These are phyloP conservation scores for Cerastis rubricosa DNA, from an alignment of 2,888 invertebrate genomes.

Conservation along the genomic window DNA sequence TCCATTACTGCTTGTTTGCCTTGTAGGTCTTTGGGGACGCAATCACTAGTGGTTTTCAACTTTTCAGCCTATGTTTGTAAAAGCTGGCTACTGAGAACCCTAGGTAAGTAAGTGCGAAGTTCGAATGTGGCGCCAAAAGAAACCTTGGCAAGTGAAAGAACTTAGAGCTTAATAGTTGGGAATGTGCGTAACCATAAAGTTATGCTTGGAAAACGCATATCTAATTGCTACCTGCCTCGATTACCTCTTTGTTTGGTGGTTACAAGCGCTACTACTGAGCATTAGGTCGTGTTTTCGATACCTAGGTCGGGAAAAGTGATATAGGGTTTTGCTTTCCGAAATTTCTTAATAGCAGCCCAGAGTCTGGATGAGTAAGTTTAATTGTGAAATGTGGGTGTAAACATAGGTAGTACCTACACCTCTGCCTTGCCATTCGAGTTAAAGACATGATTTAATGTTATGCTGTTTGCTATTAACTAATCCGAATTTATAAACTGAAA, in stretches of 20 bases:
- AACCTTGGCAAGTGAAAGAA: neutral
- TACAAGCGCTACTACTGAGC: too few relatives aligned
- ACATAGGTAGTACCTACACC: too few relatives aligned
- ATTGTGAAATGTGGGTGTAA: too few relatives aligned
- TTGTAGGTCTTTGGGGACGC: neutral
- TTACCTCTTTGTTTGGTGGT: neutral
- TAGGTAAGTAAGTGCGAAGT: neutral
- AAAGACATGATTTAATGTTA: too few relatives aligned
- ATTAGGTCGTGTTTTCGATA: neutral
- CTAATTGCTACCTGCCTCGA: neutral
- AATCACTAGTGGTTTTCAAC: neutral
- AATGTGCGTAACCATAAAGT: neutral
- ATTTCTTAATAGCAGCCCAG: neutral
- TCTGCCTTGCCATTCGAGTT: too few relatives aligned
- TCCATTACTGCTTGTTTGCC: neutral
- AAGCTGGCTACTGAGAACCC: neutral
- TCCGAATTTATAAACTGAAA: neutral
- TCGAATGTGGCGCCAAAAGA: neutral
- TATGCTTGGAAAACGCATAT: neutral
- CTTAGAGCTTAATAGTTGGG: neutral
- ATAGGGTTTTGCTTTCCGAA: neutral
- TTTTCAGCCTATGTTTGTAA: neutral
- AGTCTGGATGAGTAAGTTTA: neutral
- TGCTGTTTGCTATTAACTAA: neutral
- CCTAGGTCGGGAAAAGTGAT: neutral